These are phyloP conservation scores for Cyphomyrus plagiostoma DNA, from an alignment of 2,113 vertebrate species.

Conservation along the genomic window DNA sequence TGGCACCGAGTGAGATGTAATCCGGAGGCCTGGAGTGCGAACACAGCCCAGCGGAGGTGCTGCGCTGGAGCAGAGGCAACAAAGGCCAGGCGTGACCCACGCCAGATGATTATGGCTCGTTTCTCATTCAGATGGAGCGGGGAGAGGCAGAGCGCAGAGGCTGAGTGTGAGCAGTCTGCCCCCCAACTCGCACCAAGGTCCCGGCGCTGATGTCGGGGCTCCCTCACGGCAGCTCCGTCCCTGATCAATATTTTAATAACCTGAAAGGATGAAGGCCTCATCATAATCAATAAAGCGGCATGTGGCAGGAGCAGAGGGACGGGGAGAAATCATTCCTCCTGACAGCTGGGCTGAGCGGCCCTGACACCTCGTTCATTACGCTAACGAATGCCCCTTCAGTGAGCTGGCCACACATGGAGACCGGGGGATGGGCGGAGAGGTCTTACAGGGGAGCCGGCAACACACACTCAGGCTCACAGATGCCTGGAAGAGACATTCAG, in stretches of 20 bases:
- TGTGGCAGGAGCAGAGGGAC: slow-evolving; percentile 22
- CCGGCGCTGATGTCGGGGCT: slow-evolving; percentile 38
- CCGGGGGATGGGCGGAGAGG: not conserved
- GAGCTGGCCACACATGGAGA: not conserved
- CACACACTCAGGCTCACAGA: not conserved
- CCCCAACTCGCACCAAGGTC: slow-evolving; percentile 11
- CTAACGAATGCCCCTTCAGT: slow-evolving; percentile 24
- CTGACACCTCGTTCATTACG: slow-evolving; percentile 31
- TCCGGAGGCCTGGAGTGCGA: slow-evolving; percentile 16
- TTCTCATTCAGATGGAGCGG: not conserved
- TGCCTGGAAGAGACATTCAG: not conserved
- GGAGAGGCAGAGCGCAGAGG: no score
- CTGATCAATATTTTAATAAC: slow-evolving; percentile 68
- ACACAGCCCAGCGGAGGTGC: not conserved
- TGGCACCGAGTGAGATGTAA: slow-evolving; percentile 34
- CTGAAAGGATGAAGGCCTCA: slow-evolving; percentile 59
- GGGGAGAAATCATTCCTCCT: slow-evolving; percentile 38
- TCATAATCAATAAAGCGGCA: slow-evolving; percentile 55
- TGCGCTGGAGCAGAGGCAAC: no score
- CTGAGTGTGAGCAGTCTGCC: not conserved
- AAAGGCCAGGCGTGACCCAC: not conserved
- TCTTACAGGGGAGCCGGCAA: not conserved
- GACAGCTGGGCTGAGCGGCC: slow-evolving; percentile 33
- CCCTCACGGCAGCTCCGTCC: slow-evolving; percentile 27
- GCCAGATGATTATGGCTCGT: not conserved